phyloP scores from a whole-genome alignment of 2,113 vertebrate species.

The Orcinus orca region DNA sequence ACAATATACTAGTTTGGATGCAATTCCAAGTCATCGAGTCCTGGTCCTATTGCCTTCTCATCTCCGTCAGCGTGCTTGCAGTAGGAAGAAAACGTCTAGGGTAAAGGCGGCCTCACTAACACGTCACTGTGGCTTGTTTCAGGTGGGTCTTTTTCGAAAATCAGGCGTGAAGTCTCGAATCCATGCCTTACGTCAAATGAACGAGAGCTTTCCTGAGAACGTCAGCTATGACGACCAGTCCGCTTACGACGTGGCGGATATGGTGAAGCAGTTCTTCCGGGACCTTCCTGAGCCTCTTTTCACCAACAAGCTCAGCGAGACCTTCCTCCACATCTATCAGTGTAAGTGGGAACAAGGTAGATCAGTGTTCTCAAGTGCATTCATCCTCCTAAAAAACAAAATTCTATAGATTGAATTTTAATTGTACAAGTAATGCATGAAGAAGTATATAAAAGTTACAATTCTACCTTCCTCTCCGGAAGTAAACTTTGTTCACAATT shows the following conservation, averaged over 20 bases:
- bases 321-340: slow-evolving; percentile 97
- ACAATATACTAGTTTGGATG: no score
- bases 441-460: not conserved
- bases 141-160: slow-evolving; percentile 98
- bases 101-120: not conserved
- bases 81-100: not conserved
- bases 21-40: no score
- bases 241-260: slow-evolving; percentile 96
- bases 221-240: slow-evolving; percentile 97
- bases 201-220: slow-evolving; percentile 92
- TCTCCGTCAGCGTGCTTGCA: not conserved
- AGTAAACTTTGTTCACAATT: not conserved
- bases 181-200: slow-evolving; percentile 95
- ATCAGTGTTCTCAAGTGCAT: not conserved
- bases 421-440: not conserved
- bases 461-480: not conserved
- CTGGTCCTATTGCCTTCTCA: not conserved
- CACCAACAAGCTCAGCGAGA: slow-evolving; percentile 96
- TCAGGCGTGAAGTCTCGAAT: slow-evolving; percentile 98
- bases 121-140: not conserved
- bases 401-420: not conserved
- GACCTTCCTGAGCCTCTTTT: slow-evolving; percentile 97
- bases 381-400: not conserved
- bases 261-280: slow-evolving; percentile 99
- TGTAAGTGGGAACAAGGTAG: slow-evolving; percentile 84